Base-by-base conservation (phyloP, 2,113 vertebrate species). In the Labeo catla region DNA sequence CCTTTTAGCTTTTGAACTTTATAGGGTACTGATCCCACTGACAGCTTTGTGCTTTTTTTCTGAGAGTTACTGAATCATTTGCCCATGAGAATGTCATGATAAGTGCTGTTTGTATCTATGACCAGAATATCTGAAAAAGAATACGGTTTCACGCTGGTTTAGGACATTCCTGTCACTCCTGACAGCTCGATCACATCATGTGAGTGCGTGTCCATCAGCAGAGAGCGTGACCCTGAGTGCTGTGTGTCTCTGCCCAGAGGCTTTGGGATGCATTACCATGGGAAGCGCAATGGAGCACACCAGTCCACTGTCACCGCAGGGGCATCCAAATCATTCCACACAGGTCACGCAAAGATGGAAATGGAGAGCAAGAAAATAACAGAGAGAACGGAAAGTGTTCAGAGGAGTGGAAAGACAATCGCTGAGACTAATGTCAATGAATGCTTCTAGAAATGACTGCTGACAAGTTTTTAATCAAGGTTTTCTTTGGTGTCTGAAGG, bases 211-310 rank as follows among this genome's bases (percentile, higher is more conserved):
- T 61, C 21, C 19, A n/a, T n/a, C 21, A 59, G 57, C 21, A 61
- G 54, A 47, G 78, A 47, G 57, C 39, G 19, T 59, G 10, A 68
- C 49, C 23, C 23, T 50, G 70, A 61, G 81, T 66, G 54, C 45
- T 79, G 21, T 76, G 21, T 8, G 52, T 39, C 45, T 45, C 65
- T 49, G 76, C 61, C 83, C 23, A 7, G 47, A 59, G 78, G 83
- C 77, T 39, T 2, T 11, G n/a, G 52, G 85, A 73, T 80, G 61
- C 68, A 86, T 76, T 82, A 86, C 57, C 36, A 86, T 81, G 6
- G 2, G 21, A 59, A 47, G 77, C 79, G 76, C 43, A 83, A 54
- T 9, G 5, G 81, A 86, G 28, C 70, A 82, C 16, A 50, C 54
- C 34, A 57, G 65, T 76, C 83, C 76, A 61, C 57, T 43, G 4